Conservation (phyloP, 2,113 vertebrate species). For the Aspidoscelis tigris region DNA sequence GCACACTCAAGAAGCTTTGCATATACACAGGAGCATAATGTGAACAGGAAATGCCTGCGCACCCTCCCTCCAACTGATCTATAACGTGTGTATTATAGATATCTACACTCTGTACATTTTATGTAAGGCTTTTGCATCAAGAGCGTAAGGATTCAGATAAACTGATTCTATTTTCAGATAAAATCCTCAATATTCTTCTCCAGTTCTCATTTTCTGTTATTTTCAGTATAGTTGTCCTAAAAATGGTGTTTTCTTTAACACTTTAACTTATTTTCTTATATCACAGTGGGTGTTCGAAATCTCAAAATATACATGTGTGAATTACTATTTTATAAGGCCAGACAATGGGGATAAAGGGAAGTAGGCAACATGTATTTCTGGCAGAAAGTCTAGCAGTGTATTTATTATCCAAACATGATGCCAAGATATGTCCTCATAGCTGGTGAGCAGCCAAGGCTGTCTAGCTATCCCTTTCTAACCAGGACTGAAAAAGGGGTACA, state of each 20-base stretch:
- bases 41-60: background rate
- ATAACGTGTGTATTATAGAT: too few species aligned
- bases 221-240: background rate
- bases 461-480: background rate
- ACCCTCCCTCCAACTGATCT: too few species aligned
- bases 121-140: background rate
- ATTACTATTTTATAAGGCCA: background rate
- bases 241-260: background rate
- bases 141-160: background rate
- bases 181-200: background rate
- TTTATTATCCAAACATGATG: background rate
- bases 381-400: background rate
- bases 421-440: background rate
- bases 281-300: background rate
- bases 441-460: background rate
- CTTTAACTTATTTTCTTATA: background rate
- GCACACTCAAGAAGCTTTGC: background rate
- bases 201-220: background rate
- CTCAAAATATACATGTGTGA: background rate
- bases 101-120: background rate
- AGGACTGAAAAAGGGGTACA: background rate
- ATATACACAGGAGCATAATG: background rate
- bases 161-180: too few species aligned
- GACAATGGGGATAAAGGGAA: background rate
- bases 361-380: background rate